Conservation (phyloP, 2,888 invertebrate genomes). For the Folsomia manolachei region DNA sequence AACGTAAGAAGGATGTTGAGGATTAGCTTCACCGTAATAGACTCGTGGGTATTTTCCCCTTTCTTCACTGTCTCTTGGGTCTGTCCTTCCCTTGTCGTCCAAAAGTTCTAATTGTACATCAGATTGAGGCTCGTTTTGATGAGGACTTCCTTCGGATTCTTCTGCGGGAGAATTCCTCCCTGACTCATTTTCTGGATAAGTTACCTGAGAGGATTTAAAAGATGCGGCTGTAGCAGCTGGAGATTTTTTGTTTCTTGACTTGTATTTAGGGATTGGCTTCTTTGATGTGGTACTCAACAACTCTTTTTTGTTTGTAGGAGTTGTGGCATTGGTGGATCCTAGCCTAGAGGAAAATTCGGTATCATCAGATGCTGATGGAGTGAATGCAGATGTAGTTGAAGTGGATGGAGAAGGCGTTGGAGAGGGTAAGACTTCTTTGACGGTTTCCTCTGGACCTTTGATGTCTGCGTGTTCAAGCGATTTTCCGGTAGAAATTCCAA, state of each 20-base stretch:
- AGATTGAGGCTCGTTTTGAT: not conserved
- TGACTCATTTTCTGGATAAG: constrained; percentile 2
- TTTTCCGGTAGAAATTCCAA: not conserved
- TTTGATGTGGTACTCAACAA: not conserved
- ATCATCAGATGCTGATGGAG: not conserved
- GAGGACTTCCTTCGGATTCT: not conserved
- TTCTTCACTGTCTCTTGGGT: not conserved
- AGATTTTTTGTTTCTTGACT: not conserved
- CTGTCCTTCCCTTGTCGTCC: not conserved
- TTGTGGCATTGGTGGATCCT: constrained; percentile 10
- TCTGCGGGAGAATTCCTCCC: not conserved
- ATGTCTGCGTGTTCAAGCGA: not conserved
- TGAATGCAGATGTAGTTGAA: not conserved
- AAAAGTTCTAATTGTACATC: not conserved
- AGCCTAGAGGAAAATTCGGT: constrained; percentile 22
- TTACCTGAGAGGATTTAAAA: not conserved
- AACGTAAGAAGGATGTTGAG: not conserved
- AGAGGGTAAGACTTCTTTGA: too few relatives aligned
- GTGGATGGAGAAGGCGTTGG: not conserved
- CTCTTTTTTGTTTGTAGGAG: not conserved
- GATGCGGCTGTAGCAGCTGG: not conserved
- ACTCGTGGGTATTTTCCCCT: constrained; percentile 24
- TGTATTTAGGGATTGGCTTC: not conserved
- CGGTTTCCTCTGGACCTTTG: too few relatives aligned
- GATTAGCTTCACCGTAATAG: constrained; percentile 28